Evolutionary conservation across 2,113 vertebrate species (phyloP).

Genomic region (Oncorhynchus masou): DNA sequence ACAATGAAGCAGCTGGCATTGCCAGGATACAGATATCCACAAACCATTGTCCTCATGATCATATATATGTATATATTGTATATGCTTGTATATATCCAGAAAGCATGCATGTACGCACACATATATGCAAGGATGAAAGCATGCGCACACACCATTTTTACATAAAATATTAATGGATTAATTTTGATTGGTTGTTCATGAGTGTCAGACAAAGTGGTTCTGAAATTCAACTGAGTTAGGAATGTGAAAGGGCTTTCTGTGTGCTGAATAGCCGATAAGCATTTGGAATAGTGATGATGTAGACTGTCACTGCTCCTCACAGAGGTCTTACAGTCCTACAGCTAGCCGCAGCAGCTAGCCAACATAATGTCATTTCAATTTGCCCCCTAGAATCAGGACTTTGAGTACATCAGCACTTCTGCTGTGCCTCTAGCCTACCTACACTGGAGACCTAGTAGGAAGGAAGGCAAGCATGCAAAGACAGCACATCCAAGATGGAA

Average conservation of each 20-base stretch:
- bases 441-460: not conserved
- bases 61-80: too few species aligned
- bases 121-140: too few species aligned
- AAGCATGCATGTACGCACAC: not conserved
- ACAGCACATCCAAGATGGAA: not conserved
- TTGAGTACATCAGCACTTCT: constrained; percentile 3
- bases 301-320: not conserved
- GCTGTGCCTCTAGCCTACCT: too few species aligned
- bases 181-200: too few species aligned
- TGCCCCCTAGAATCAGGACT: constrained; percentile 11
- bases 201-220: too few species aligned
- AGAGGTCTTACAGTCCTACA: not conserved
- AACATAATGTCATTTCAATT: not conserved
- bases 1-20: not conserved
- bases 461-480: not conserved
- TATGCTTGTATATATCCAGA: not conserved
- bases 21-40: too few species aligned
- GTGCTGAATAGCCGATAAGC: not conserved
- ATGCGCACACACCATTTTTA: not conserved
- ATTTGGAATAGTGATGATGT: not conserved
- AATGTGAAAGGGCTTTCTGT: too few species aligned
- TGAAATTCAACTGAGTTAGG: too few species aligned
- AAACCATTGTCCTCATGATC: too few species aligned
- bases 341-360: not conserved
- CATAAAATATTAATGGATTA: too few species aligned